These are phyloP conservation scores for Neomicropteryx cornuta DNA, from an alignment of 1,140 invertebrate species.

Conservation along the genomic window DNA sequence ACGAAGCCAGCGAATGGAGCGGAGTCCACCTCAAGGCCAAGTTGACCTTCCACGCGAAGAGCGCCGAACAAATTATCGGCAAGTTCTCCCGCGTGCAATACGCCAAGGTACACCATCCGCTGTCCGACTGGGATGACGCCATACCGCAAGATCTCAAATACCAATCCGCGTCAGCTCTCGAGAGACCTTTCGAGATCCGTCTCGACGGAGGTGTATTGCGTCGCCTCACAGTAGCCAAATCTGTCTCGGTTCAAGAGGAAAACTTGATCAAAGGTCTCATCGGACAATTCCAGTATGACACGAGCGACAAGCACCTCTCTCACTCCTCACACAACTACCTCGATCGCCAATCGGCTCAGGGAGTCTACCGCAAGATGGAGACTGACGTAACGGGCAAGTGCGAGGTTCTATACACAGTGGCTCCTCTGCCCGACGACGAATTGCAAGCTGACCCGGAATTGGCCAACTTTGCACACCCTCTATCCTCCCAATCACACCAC, in stretches of 20 bases:
- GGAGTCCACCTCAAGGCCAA: constrained; percentile 36
- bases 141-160: constrained; percentile 23
- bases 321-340: constrained; percentile 35
- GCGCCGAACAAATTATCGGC: constrained; percentile 24
- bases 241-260: constrained; percentile 42
- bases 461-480: constrained; percentile 34
- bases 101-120: constrained; percentile 29
- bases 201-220: constrained; percentile 38
- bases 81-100: constrained; percentile 30
- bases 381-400: constrained; percentile 54
- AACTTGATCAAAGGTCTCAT: constrained; percentile 56
- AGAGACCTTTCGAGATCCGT: constrained; percentile 40
- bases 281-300: constrained; percentile 52
- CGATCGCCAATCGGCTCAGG: constrained; percentile 33
- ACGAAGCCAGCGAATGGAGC: constrained; percentile 29
- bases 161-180: constrained; percentile 27
- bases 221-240: constrained; percentile 32
- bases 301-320: constrained; percentile 22
- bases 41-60: constrained; percentile 29
- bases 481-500: too few species aligned
- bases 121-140: constrained; percentile 26
- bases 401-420: constrained; percentile 54
- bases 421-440: constrained; percentile 40
- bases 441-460: constrained; percentile 34
- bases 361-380: constrained; percentile 53